These are phyloP conservation scores for Triplophysa bombifrons DNA, from an alignment of 2,797 vertebrate genomes.

Conservation along the genomic window DNA sequence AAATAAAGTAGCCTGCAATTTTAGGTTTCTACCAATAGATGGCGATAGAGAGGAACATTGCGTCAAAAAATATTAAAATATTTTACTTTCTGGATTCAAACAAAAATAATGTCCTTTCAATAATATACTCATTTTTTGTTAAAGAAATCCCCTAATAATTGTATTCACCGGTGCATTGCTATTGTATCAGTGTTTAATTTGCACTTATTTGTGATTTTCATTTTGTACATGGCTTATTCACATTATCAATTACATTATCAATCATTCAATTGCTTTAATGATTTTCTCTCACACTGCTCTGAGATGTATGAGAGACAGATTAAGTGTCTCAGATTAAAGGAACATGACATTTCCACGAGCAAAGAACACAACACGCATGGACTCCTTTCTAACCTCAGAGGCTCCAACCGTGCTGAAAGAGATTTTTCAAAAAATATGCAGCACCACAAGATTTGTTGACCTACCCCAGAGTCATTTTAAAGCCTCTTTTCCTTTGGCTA, in stretches of 20 bases:
- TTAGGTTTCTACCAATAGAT: no score
- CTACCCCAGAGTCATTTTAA: constrained; percentile 30
- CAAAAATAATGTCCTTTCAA: no score
- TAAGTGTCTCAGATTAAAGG: constrained; percentile 15
- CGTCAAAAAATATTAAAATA: no score
- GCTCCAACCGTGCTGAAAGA: constrained; percentile 19
- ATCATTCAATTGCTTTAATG: background rate
- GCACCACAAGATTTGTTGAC: constrained; percentile 26
- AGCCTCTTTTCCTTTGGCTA: constrained; percentile 22
- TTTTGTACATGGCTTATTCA: background rate
- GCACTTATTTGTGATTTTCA: background rate
- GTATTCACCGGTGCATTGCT: background rate
- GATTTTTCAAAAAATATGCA: constrained; percentile 19
- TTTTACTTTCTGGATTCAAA: no score
- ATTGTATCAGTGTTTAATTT: background rate
- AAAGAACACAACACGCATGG: constrained; percentile 5
- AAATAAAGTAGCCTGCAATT: no score
- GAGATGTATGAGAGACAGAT: background rate
- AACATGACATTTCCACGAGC: constrained; percentile 44
- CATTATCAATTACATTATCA: background rate
- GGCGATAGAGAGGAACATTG: no score
- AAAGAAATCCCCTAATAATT: no score
- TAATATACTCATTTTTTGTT: no score
- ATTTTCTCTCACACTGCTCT: constrained; percentile 18
- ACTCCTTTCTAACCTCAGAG: constrained; percentile 29